A percentile compares a stretch with the other conserved stretches of the same genome.
Evolutionary conservation across 2,888 invertebrate genomes (phyloP).

Genomic region (Xestia c-nigrum): DNA sequence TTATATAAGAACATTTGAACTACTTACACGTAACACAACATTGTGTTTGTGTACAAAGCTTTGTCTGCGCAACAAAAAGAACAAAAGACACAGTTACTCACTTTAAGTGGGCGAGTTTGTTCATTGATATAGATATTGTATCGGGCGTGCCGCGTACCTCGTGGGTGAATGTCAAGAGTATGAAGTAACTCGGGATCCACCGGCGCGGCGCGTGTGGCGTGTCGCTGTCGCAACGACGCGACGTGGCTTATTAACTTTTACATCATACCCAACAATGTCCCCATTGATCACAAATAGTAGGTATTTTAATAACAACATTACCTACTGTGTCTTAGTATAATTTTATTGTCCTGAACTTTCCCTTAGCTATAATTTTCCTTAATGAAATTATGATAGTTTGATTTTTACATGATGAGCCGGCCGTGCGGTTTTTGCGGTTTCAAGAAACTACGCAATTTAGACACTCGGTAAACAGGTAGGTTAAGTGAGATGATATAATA

Average conservation of each 20-base stretch:
- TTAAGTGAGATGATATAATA: conserved; percentile 45
- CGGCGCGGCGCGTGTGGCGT: conserved; percentile 3
- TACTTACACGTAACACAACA: conserved; percentile 3
- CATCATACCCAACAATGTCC: conserved; percentile 35
- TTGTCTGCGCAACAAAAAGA: neutral
- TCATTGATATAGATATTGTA: conserved; percentile 36
- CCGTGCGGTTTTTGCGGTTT: conserved; percentile 20
- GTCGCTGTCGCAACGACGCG: conserved; percentile 35
- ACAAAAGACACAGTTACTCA: neutral
- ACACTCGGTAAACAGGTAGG: conserved; percentile 18
- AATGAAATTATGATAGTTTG: conserved; percentile 18
- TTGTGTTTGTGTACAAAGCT: conserved; percentile 1
- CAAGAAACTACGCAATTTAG: conserved; percentile 18
- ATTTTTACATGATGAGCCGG: conserved; percentile 17
- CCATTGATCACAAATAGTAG: conserved; percentile 30
- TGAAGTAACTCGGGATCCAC: conserved; percentile 43
- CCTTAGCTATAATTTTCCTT: conserved; percentile 10
- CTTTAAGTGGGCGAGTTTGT: conserved; percentile 15
- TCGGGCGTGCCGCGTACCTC: conserved; percentile 13
- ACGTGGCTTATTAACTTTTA: conserved; percentile 48
- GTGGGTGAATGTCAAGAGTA: conserved; percentile 55
- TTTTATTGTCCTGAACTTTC: conserved; percentile 42
- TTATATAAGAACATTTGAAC: neutral
- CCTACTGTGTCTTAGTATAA: conserved; percentile 10
- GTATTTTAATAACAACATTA: conserved; percentile 17